phyloP scores from a whole-genome alignment of 2,797 vertebrate genomes.

The Sebastiscus tertius region DNA sequence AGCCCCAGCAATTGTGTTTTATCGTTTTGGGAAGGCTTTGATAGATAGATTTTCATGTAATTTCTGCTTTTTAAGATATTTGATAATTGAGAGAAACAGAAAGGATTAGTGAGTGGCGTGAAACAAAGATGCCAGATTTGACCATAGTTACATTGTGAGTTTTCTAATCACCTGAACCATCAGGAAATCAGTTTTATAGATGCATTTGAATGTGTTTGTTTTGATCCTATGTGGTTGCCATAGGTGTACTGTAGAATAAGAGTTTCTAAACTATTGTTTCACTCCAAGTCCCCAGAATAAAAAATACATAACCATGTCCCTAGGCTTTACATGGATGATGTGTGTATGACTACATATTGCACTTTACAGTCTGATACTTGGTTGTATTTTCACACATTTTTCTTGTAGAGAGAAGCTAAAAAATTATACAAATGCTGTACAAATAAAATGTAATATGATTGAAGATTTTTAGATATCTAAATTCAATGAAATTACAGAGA shows the following conservation, averaged over 20 bases:
- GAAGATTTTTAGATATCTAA: background rate
- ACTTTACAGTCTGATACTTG: background rate
- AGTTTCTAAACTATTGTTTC: background rate
- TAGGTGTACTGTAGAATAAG: background rate
- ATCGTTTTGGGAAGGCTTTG: background rate
- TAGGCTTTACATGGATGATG: background rate
- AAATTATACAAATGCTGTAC: background rate
- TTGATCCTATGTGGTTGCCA: background rate
- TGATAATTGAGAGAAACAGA: background rate
- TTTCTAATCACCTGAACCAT: background rate
- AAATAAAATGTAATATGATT: background rate
- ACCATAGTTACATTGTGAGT: background rate
- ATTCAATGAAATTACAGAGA: background rate
- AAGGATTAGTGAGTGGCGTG: background rate
- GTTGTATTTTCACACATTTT: background rate
- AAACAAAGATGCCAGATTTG: background rate
- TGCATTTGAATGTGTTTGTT: background rate
- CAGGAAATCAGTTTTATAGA: background rate
- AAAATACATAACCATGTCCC: background rate
- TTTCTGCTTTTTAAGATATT: background rate
- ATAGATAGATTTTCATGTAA: slow-evolving; percentile 4
- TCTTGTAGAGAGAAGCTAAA: background rate
- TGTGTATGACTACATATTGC: background rate
- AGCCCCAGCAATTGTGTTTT: slow-evolving; percentile 19
- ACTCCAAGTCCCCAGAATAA: background rate